Percentiles rank a stretch among this genome's conserved stretches.
These are phyloP conservation scores for Alaudala cheleensis DNA, from an alignment of 2,113 vertebrate genomes.

Conservation along the genomic window DNA sequence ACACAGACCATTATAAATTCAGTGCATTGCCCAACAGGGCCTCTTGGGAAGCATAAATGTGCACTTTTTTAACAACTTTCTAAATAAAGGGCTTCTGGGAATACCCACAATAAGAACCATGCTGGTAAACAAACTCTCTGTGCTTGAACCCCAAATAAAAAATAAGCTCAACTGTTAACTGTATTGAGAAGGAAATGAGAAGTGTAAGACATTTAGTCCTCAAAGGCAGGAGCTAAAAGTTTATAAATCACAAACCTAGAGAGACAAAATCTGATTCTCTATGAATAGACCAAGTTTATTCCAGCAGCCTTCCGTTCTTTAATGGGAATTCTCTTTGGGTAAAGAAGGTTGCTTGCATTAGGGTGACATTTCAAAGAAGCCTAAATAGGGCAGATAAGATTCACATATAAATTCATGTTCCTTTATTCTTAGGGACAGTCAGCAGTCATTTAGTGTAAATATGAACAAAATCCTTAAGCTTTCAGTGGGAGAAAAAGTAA, in stretches of 20 bases:
- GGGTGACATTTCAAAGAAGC: conserved; percentile 7
- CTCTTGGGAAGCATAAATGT: neutral
- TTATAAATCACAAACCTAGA: neutral
- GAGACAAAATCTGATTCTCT: neutral
- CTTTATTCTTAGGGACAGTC: neutral
- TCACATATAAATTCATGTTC: neutral
- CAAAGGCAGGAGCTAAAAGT: neutral
- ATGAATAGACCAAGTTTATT: neutral
- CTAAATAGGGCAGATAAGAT: neutral
- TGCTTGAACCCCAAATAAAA: neutral
- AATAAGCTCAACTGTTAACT: neutral
- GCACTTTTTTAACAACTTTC: neutral
- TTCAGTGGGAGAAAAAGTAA: neutral
- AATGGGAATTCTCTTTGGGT: neutral
- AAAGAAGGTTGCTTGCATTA: neutral
- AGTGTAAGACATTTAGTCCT: neutral
- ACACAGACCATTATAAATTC: neutral
- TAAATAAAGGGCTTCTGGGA: neutral
- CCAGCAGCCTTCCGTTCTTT: neutral
- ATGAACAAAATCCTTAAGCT: conserved; percentile 15
- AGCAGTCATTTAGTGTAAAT: neutral
- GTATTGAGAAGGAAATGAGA: neutral
- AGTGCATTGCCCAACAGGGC: fast-evolving
- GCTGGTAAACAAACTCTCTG: neutral
- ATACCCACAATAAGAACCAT: neutral